Base-by-base conservation (phyloP, 2,888 invertebrate species). In the Ganaspis brasiliensis region DNA sequence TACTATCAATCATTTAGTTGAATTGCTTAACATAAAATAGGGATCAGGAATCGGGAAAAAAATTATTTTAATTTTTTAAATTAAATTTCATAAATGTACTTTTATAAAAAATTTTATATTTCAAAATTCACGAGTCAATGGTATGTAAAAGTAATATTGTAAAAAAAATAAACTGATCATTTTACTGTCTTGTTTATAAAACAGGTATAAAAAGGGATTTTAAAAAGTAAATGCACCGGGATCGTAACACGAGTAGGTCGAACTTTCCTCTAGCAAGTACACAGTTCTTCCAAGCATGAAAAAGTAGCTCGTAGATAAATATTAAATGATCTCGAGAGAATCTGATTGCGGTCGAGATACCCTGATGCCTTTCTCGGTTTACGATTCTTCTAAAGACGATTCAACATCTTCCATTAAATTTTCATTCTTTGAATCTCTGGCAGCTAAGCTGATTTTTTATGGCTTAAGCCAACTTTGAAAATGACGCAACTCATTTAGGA, bases 221-320 rank as follows among this genome's bases (percentile, higher is more conserved):
- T 40, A 45, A 57, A 45, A 73, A 45, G 35, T 56, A 73, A 26
- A 24, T 9, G 40, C 24, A 26, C 37, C 45, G 19, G 57, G 21
- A 26, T 74, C 56, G 63, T 26, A 70, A 37, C 73, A 40, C 67
- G 52, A 67, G 72, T 71, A 56, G 16, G 21, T 76, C 52, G 52
- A 52, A 52, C n/a, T 40, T 45, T 67, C 14, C 45, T 63, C 24
- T 45, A 19, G 14, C 40, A 10, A 9, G 1, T 61, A 45, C 1
- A 67, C 21, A 45, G 21, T 63, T 19, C 21, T n/a, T 40, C 19
- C 21, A 12, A 5, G 14, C n/a, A 67, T 40, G 40, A 45, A 67
- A 24, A n/a, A 45, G 40, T 67, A 63, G 24, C 24, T 63, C 19
- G 9, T n/a, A 14, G 21, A 40, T 67, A 67, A 24, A 67, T 67